Conservation (phyloP, 2,113 vertebrate species). For the Pachyramphus minor region DNA sequence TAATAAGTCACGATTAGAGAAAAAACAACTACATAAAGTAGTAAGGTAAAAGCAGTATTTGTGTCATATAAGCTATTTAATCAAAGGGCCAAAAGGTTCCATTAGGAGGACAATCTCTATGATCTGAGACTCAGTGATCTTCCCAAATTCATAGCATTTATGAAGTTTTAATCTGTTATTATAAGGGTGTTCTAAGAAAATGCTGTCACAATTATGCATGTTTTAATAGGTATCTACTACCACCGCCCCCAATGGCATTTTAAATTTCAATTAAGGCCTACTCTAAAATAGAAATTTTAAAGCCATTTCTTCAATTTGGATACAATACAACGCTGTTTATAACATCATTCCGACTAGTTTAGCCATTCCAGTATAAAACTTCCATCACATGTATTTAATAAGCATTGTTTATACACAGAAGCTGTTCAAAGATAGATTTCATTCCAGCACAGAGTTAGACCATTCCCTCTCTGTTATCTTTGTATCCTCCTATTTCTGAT, state of each 20-base stretch:
- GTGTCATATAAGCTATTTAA: not conserved
- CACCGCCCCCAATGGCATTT: not conserved
- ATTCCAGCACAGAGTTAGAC: not conserved
- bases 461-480: not conserved
- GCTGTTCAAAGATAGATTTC: not conserved
- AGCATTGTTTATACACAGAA: not conserved
- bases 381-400: not conserved
- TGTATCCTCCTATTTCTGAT: not conserved
- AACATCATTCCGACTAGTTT: not conserved
- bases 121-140: not conserved
- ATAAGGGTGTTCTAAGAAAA: not conserved
- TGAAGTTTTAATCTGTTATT: not conserved
- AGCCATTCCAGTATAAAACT: not conserved
- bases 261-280: not conserved
- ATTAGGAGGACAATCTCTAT: not conserved
- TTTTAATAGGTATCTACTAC: not conserved
- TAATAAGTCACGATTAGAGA: not conserved
- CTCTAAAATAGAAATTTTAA: not conserved
- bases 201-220: not conserved
- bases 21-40: not conserved
- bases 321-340: not conserved
- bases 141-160: not conserved
- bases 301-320: not conserved
- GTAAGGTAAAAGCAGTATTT: not conserved
- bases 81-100: not conserved